Conservation (phyloP, 2,113 vertebrate genomes). For the Psittacara wagleri region DNA sequence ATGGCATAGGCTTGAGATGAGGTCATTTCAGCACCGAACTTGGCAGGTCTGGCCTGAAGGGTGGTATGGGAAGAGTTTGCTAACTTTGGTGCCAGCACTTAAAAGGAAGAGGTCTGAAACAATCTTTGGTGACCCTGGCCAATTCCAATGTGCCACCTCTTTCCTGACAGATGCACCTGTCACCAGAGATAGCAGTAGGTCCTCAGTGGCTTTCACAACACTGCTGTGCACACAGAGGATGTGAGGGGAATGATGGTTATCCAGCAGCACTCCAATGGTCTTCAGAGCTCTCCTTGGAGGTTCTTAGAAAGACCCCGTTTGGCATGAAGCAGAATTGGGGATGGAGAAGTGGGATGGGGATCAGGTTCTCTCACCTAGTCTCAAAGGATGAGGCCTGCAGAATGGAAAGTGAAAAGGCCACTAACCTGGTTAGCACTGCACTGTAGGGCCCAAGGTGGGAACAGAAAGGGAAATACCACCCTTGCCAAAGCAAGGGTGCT, state of each 20-base stretch:
- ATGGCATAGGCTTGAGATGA: conserved; percentile 8
- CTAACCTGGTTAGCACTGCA: conserved; percentile 6
- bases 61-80: neutral
- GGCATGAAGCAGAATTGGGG: neutral
- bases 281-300: neutral
- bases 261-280: neutral
- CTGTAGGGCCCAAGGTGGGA: conserved; percentile 42
- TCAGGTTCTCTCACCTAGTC: neutral
- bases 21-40: conserved; percentile 2
- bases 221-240: neutral
- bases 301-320: neutral
- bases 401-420: neutral
- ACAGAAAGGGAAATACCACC: neutral
- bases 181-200: neutral
- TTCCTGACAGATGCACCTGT: neutral
- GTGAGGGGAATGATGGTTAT: neutral
- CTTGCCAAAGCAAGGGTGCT: neutral
- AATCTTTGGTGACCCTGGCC: neutral
- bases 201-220: neutral
- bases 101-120: neutral
- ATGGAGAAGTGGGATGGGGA: neutral
- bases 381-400: neutral
- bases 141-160: neutral
- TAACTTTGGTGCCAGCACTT: neutral
- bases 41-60: neutral